Percentiles rank a stretch among this genome's conserved stretches.
These are phyloP conservation scores for Albula glossodonta DNA, from an alignment of 2,113 vertebrate species.

Conservation along the genomic window DNA sequence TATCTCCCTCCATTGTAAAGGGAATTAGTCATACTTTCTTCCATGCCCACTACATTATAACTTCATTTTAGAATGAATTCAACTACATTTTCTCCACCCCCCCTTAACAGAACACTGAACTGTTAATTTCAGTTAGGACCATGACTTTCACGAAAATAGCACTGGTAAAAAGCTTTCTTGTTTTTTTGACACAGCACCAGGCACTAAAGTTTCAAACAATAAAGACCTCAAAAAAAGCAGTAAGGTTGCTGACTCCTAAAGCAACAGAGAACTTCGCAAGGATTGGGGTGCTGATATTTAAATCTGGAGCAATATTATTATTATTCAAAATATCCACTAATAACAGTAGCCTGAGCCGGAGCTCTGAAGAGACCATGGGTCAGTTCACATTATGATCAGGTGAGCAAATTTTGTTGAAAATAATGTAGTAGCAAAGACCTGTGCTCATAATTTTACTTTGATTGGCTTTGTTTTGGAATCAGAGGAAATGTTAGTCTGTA, in stretches of 20 bases:
- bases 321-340: too few species aligned
- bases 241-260: background rate
- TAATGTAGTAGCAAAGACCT: too few species aligned
- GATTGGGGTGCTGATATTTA: background rate
- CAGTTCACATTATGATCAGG: too few species aligned
- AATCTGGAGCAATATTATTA: too few species aligned
- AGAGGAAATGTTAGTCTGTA: too few species aligned
- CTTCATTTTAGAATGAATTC: background rate
- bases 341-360: too few species aligned
- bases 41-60: slow-evolving; percentile 17
- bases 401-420: too few species aligned
- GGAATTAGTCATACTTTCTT: slow-evolving; percentile 40
- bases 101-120: background rate
- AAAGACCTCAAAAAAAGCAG: background rate
- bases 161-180: background rate
- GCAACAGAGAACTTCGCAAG: background rate
- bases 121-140: background rate
- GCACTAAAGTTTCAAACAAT: too few species aligned
- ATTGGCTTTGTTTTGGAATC: too few species aligned
- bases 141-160: background rate
- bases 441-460: too few species aligned
- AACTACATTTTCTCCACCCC: background rate
- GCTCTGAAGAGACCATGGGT: too few species aligned
- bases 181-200: background rate
- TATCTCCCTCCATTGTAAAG: slow-evolving; percentile 10